Evolutionary conservation across 2,113 vertebrate species (phyloP).

Genomic region (Cheilinus undulatus): DNA sequence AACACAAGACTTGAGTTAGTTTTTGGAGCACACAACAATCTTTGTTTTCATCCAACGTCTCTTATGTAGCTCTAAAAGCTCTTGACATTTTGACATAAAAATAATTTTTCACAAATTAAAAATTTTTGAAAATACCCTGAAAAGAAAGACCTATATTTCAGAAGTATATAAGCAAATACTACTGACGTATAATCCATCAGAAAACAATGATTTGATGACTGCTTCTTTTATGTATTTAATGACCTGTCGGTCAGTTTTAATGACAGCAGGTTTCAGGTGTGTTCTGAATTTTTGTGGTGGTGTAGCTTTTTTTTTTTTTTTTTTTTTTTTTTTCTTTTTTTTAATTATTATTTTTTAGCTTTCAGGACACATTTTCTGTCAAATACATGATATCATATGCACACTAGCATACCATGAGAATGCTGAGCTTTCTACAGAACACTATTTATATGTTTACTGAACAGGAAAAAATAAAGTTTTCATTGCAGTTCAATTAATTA

Average conservation of each 20-base stretch:
- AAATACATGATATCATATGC: too few species aligned
- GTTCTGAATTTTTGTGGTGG: neutral
- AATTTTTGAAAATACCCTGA: conserved; percentile 7
- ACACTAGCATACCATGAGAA: too few species aligned
- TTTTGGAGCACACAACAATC: too few species aligned
- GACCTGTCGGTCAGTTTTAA: conserved; percentile 1
- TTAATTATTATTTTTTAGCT: too few species aligned
- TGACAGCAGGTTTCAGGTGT: conserved; percentile 21
- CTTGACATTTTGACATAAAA: neutral
- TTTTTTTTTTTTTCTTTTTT: too few species aligned
- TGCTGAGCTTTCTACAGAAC: neutral
- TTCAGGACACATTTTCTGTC: too few species aligned
- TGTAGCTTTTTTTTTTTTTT: neutral
- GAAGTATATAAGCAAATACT: neutral
- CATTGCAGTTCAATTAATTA: neutral
- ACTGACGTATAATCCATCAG: neutral
- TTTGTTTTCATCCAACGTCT: too few species aligned
- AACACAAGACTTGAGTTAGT: too few species aligned
- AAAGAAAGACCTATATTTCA: neutral
- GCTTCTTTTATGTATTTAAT: conserved; percentile 3
- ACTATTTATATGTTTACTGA: neutral
- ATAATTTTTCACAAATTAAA: conserved; percentile 3
- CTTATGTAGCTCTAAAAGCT: too few species aligned
- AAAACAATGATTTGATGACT: neutral
- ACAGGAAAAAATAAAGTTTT: neutral